Base-by-base conservation (phyloP, 2,888 invertebrate genomes). In the Harpalus rubripes region DNA sequence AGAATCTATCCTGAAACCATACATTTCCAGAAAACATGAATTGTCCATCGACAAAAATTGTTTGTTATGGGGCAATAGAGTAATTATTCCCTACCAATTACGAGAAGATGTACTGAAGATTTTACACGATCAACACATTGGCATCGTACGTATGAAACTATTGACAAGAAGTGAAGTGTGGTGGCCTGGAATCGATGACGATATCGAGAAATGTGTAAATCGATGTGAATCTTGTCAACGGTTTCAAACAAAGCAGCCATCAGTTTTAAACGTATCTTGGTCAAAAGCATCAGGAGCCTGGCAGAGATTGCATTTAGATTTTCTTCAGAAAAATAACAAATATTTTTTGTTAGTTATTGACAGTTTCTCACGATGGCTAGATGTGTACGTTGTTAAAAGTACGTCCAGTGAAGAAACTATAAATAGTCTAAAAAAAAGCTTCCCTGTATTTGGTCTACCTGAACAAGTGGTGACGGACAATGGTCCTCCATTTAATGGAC, bases 161-260 rank as follows among this genome's bases (percentile, higher is more conserved):
- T 52, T 86, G 6, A 86, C 87, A 7, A 59, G 87, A 74, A 82
- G 81, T 1, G 85, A 81, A 81, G 86, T 84, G 22, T 87, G 86
- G 84, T 86, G 86, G 87, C 86, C 85, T 52, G 41, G 63, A 4
- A 86, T 87, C 1, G 87, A 86, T 58, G 59, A 76, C 5, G 85
- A 86, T 16, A 85, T 85, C 0, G 86, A 87, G 81, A 22, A 12
- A 1, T 41, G 78, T 10, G 83, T 56, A 26, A 7, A 59, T 59
- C 16, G 18, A 1, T 87, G 86, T 72, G 78, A 15, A 78, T n/a
- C 18, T 5, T 78, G 78, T 15, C 59, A 15, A 59, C 12, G 10
- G 7, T 52, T 52, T 52, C 44, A 52, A 52, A 52, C 10, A 52
- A 52, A 52, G 6, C 12, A 52, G 12, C 44, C 8, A 12, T 1